These are phyloP conservation scores for Aethina tumida DNA, from an alignment of 1,140 invertebrate genomes.

Conservation along the genomic window DNA sequence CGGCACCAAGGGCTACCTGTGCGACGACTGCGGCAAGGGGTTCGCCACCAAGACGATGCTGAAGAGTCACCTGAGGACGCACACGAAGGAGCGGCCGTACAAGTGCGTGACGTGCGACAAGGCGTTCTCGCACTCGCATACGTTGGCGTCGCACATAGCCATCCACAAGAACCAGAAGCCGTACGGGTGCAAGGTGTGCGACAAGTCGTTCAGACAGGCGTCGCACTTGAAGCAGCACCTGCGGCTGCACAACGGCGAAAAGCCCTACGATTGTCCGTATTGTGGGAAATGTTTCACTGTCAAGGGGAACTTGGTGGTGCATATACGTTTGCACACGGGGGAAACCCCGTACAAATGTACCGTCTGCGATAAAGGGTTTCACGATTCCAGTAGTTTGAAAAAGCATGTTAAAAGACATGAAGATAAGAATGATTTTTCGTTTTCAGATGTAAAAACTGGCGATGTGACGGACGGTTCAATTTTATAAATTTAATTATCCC, in stretches of 20 bases:
- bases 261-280: constrained; percentile 55
- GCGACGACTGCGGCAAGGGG: constrained; percentile 41
- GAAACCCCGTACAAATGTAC: constrained; percentile 38
- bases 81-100: constrained; percentile 61
- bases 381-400: no score
- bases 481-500: no score
- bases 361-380: constrained; percentile 26
- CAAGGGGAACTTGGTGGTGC: constrained; percentile 38
- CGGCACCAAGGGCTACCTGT: constrained; percentile 52
- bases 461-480: no score
- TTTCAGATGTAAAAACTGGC: no score
- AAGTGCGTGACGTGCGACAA: constrained; percentile 55
- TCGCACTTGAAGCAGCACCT: constrained; percentile 60
- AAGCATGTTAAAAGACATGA: no score
- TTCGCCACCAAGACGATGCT: constrained; percentile 57
- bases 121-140: constrained; percentile 39
- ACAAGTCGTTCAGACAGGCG: constrained; percentile 30
- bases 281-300: constrained; percentile 43
- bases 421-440: no score
- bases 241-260: constrained; percentile 79
- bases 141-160: constrained; percentile 42
- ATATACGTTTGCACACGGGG: constrained; percentile 34
- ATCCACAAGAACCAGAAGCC: constrained; percentile 35
- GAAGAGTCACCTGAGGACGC: constrained; percentile 54
- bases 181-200: constrained; percentile 26